Conservation (phyloP, 2,797 vertebrate species). For the Forpus xanthops region DNA sequence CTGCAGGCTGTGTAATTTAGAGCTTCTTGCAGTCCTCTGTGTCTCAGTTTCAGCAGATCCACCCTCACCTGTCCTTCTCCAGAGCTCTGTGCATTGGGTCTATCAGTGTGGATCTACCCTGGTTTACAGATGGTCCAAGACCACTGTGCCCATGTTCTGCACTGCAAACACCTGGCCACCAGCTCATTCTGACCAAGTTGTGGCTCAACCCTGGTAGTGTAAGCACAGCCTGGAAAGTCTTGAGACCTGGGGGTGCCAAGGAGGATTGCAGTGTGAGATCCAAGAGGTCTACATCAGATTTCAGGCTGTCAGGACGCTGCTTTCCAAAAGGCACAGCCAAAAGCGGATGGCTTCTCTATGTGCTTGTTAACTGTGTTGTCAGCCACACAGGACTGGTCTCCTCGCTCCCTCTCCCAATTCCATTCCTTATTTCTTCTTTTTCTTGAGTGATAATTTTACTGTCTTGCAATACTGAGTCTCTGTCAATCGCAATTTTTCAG, state of each 20-base stretch:
- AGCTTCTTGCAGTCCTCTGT: background rate
- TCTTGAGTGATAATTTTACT: background rate
- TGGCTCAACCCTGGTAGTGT: background rate
- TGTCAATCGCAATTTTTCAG: conserved; percentile 31
- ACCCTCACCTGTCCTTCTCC: background rate
- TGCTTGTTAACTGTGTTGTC: background rate
- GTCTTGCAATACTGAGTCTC: background rate
- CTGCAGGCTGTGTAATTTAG: background rate
- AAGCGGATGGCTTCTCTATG: background rate
- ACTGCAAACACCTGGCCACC: background rate
- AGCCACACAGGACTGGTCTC: background rate
- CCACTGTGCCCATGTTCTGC: background rate
- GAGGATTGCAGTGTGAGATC: background rate
- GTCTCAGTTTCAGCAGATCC: background rate
- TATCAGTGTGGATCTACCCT: fast-evolving
- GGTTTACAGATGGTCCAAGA: background rate
- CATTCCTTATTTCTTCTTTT: too few relatives aligned
- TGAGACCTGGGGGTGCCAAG: background rate
- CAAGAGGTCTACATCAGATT: background rate
- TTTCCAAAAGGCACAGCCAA: background rate
- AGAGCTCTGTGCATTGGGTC: background rate
- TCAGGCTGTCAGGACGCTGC: background rate
- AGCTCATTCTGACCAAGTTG: background rate
- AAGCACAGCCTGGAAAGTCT: background rate
- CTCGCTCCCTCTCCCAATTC: fast-evolving